phyloP scores from a whole-genome alignment of 2,113 vertebrate genomes.

The Hiodon alosoides region DNA sequence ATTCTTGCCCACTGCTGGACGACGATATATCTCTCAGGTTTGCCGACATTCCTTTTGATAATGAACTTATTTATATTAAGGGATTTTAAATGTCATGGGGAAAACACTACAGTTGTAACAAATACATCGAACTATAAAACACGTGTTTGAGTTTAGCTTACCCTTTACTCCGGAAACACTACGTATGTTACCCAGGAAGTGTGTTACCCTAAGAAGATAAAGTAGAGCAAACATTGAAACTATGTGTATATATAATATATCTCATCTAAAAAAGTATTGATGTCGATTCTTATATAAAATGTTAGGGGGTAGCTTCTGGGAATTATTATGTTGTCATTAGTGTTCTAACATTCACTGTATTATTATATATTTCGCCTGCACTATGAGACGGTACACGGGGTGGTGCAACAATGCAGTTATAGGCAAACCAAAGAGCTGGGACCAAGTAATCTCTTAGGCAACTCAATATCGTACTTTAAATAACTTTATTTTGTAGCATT shows the following conservation, averaged over 20 bases:
- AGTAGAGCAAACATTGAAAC: conserved; percentile 14
- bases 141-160: not conserved
- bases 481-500: too few species aligned
- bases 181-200: not conserved
- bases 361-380: not conserved
- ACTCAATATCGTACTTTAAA: too few species aligned
- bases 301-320: too few species aligned
- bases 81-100: not conserved
- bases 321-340: conserved; percentile 14
- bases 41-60: conserved; percentile 10
- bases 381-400: not conserved
- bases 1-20: conserved; percentile 8
- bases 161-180: not conserved
- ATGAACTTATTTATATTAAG: not conserved
- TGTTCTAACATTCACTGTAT: conserved; percentile 19
- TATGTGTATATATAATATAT: conserved; percentile 19
- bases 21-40: conserved; percentile 14
- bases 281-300: conserved; percentile 27
- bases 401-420: not conserved
- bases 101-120: not conserved
- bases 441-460: too few species aligned
- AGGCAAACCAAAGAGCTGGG: too few species aligned
- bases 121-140: not conserved
- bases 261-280: conserved; percentile 26
- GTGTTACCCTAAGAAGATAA: too few species aligned